Percentiles rank a stretch among this genome's conserved stretches.
phyloP scores from a whole-genome alignment of 1,140 invertebrate genomes.

The Ooceraea biroi region DNA sequence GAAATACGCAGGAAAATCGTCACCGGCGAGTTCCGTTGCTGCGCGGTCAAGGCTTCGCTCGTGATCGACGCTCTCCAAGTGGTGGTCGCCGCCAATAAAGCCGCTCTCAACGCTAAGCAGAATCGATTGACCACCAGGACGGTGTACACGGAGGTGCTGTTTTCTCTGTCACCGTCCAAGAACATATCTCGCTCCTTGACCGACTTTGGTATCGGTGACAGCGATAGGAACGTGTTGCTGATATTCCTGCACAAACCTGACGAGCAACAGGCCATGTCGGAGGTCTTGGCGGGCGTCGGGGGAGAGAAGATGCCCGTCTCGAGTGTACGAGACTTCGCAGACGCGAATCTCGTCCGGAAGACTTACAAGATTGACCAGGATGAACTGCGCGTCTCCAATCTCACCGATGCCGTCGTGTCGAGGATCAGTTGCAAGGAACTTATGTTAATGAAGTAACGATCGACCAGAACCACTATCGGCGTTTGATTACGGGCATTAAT shows the following conservation, averaged over 20 bases:
- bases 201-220: conserved; percentile 89
- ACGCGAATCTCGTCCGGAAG: conserved; percentile 86
- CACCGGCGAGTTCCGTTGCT: conserved; percentile 87
- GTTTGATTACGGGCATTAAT: background rate
- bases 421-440: conserved; percentile 88
- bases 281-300: conserved; percentile 83
- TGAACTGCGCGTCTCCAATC: conserved; percentile 82
- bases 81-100: conserved; percentile 89
- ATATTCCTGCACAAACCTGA: conserved; percentile 85
- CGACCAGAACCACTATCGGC: background rate
- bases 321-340: conserved; percentile 83
- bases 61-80: conserved; percentile 90
- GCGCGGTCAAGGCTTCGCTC: conserved; percentile 88
- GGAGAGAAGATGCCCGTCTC: conserved; percentile 85
- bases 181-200: conserved; percentile 89
- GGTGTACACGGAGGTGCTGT: conserved; percentile 90
- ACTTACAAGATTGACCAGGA: conserved; percentile 87
- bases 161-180: conserved; percentile 89
- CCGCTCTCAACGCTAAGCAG: conserved; percentile 86
- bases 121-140: conserved; percentile 88
- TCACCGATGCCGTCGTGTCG: conserved; percentile 88
- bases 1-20: conserved; percentile 87
- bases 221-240: conserved; percentile 87
- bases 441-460: conserved; percentile 69
- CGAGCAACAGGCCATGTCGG: conserved; percentile 78